Base-by-base conservation (phyloP, 37 sponge, comb jelly and placozoan genomes). In the Ephydatia muelleri region DNA sequence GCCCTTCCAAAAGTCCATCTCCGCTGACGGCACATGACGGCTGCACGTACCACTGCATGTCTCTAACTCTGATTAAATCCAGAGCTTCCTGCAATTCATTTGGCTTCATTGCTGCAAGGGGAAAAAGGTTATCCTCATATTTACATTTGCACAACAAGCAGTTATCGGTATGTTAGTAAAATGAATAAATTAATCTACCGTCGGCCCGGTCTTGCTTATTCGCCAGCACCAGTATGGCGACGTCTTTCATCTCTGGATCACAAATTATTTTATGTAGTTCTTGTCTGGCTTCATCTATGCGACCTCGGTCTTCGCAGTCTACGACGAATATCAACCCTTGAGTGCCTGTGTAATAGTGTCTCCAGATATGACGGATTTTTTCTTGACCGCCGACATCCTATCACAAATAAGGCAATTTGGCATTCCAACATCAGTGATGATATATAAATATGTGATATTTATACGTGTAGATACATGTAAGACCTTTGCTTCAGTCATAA, bases 301-400 rank as follows among this genome's bases (percentile, higher is more conserved):
- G 84, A 72, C 96, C 96, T 64, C 98, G 74, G 75, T 98, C 98
- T 16, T 96, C 94, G 73, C 95, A 98, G 80, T 98, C 98, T 27
- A 98, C 96, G 14, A 98, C 98, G 72, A 98, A 98, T 38, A 98
- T 98, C 22, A 98, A 90, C 21, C 96, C 98, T 79, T 98, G 98
- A 67, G 98, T 98, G 0, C 96, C 96, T 32, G 98, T 96, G 88
- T 96, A 98, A 84, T 98, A 98, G 74, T 98, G 98, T 28, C 98
- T 73, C 98, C 98, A 98, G 31, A 98, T 77, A 25, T 96, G 98
- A 67, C 98, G 89, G 68, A 97, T 97, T 85, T 97, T 97, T 76
- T 97, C 98, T 87, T 97, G 98, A 72, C 98, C 98, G 78, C 98
- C 98, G 12, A 98, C 98, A 84, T 98, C 98, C 98, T 98, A 82